Evolutionary conservation across 2,888 invertebrate species (phyloP), one percentile per base, ranked within the genome.

Genomic region (Physocephala rufipes): DNA sequence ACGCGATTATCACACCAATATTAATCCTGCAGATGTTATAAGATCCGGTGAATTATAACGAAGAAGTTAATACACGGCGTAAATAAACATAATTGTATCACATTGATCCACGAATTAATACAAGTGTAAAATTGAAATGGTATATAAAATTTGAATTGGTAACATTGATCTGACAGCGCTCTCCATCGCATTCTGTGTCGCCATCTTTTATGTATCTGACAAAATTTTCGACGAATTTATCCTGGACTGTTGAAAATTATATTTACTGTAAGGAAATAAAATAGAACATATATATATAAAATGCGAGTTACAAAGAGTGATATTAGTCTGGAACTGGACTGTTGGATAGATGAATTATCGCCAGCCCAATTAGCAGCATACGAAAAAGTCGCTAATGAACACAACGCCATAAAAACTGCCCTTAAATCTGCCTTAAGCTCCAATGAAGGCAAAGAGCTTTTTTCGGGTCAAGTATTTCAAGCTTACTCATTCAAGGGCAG

Each of bases 341-440:
- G 91, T 80, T 90, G 89, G 88, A 90, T 91, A 49, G 94, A 94
- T 73, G 91, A 91, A 58, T 86, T 93, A 0, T 90, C 90, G 0
- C 89, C 90, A 67, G 89, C 87, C 1, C 93, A 93, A 82, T 81
- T 90, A 21, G 88, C 89, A 59, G 89, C 89, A 0, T 90, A 89
- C 76, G 89, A 90, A 75, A 89, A 89, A 83, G 89, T 90, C 12
- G 89, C 91, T 75, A 89, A 90, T 73, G 92, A 93, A 79, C 91
- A 91, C 77, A 89, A 90, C 79, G 90, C 89, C 72, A 88, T 92
- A 63, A 90, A 90, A 76, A 88, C 85, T 74, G 90, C 90, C 73
- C 81, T 92, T 0, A 90, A 90, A 79, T 76, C 74, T 2, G 80
- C 84, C 0, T 78, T 84, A 47, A 80, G 73, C 51, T 79, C 81